These are phyloP conservation scores for Telmatochromis brachygnathus DNA, from an alignment of 2,113 vertebrate species.

Conservation along the genomic window DNA sequence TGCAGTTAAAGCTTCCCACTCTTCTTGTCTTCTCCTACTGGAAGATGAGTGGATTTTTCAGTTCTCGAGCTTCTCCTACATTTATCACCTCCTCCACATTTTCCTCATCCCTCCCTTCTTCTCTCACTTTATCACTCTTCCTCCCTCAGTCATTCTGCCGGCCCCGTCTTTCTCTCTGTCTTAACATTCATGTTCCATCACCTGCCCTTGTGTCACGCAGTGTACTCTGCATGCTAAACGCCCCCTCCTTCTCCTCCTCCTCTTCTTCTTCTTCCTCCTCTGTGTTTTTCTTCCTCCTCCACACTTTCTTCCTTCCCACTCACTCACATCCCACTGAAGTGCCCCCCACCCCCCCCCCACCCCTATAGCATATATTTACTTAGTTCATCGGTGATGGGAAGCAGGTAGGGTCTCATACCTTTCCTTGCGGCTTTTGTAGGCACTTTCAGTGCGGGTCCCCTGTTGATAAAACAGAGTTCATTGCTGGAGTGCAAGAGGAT, in stretches of 20 bases:
- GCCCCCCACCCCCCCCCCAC: neutral
- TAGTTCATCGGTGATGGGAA: neutral
- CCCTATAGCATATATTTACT: neutral
- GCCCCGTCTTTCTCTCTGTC: neutral
- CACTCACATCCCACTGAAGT: neutral
- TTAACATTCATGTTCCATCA: slow-evolving; percentile 49
- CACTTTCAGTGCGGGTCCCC: neutral
- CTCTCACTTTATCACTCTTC: slow-evolving; percentile 19
- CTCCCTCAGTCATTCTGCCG: neutral
- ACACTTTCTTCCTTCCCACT: neutral
- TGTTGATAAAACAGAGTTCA: neutral
- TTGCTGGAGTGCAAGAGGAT: neutral
- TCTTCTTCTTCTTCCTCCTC: neutral
- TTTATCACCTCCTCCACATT: slow-evolving; percentile 47
- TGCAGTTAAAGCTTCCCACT: slow-evolving; percentile 17
- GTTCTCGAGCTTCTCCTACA: slow-evolving; percentile 5
- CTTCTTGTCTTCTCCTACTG: neutral
- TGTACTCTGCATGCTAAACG: slow-evolving; percentile 25
- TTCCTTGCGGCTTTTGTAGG: neutral
- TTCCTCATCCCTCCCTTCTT: neutral
- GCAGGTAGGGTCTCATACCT: neutral
- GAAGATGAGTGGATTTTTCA: slow-evolving; percentile 14
- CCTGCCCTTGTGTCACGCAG: slow-evolving; percentile 41
- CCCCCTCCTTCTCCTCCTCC: neutral
- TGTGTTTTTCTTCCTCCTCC: neutral